phyloP scores from a whole-genome alignment of 2,888 invertebrate species.

The Stenolophus ochropezus region DNA sequence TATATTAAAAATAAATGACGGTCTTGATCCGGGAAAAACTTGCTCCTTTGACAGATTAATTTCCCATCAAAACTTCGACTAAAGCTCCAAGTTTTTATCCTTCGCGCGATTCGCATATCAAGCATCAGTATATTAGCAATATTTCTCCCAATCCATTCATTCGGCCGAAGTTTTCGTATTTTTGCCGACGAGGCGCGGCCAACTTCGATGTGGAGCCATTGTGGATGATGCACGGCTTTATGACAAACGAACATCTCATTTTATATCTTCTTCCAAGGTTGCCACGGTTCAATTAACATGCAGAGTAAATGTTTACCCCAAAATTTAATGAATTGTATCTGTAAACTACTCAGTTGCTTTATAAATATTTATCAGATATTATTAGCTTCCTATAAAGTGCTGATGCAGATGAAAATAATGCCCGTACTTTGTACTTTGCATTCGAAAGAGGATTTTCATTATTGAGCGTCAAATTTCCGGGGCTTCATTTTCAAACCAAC shows the following conservation, averaged over 20 bases:
- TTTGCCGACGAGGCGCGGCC: slow-evolving; percentile 15
- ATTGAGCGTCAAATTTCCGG: neutral
- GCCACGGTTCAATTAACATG: slow-evolving; percentile 6
- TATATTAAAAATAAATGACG: slow-evolving; percentile 3
- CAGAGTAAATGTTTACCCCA: neutral
- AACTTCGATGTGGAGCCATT: slow-evolving; percentile 20
- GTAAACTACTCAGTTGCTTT: neutral
- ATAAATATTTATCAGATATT: neutral
- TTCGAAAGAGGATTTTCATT: neutral
- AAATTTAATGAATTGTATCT: neutral
- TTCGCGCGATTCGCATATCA: slow-evolving; percentile 13
- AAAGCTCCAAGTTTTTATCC: slow-evolving; percentile 4
- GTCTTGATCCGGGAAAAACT: slow-evolving; percentile 16
- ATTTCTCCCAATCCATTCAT: slow-evolving; percentile 16
- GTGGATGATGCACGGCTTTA: slow-evolving; percentile 2
- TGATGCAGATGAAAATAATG: neutral
- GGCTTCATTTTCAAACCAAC: neutral
- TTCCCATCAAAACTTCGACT: slow-evolving; percentile 15
- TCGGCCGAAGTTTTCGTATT: slow-evolving; percentile 17
- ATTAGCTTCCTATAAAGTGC: slow-evolving; percentile 6
- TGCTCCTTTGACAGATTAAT: slow-evolving; percentile 33
- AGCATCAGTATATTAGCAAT: slow-evolving; percentile 27
- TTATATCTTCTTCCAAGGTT: slow-evolving; percentile 2
- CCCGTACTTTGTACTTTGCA: neutral
- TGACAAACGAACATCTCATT: neutral